Base-by-base conservation (phyloP, 37 sponge, comb jelly and placozoan genomes). In the Ianthella basta region DNA sequence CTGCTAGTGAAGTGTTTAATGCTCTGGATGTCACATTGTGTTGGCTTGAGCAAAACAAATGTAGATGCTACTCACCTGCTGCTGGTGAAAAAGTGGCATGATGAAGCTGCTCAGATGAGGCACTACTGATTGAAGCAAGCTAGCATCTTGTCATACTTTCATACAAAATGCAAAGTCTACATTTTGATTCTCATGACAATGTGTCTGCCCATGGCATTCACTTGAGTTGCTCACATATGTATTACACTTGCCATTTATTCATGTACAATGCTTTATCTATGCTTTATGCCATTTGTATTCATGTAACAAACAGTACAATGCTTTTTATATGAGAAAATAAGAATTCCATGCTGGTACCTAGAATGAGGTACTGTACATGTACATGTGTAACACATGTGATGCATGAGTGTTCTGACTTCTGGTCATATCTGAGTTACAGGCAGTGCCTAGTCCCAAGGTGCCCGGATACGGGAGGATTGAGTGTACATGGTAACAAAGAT, bases 31-130 rank as follows among this genome's bases (percentile, higher is more conserved):
- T 39, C 36, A 30, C 60, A 21, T 37, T 79, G 60, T 34, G 59
- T 37, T 79, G 86, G 86, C 86, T 72, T 32, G 75, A 84, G 59
- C 73, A n/a, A 72, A 84, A 39, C 61, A 19, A 55, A 84, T 84
- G 19, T 16, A 39, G 36, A 84, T 15, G 24, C 59, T 32, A 50
- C 27, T 25, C 85, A 84, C 59, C 63, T 82, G 65, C 67, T 82
- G 13, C 66, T 82, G 6, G 83, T 82, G 15, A 82, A 63, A 50
- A 82, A 63, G 50, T 82, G 83, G 83, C 30, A 67, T 14, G 63
- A 82, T 63, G 32, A n/a, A 38, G 83, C 83, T 32, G 82, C 82
- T 80, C 59, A 63, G 63, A 82, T 18, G 38, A 50, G 19, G 66
- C 29, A 12, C 68, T 14, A 66, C 19, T 23, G 12, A 66, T 24